These are phyloP conservation scores for Ceratina japonica DNA, from an alignment of 1,140 invertebrate genomes.

Conservation along the genomic window DNA sequence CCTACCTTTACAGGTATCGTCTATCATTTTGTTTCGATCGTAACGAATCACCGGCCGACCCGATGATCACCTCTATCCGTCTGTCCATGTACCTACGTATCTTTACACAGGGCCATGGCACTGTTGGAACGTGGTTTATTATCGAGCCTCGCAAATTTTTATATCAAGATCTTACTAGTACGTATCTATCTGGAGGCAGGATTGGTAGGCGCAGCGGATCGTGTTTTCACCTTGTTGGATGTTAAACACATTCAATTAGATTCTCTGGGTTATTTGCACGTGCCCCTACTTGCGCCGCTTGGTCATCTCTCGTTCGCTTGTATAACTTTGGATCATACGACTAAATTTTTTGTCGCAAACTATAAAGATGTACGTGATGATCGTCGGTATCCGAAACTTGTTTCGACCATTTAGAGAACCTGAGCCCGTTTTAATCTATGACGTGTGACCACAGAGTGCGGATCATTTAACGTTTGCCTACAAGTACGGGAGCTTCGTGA, in stretches of 20 bases:
- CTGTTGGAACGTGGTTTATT: constrained; percentile 80
- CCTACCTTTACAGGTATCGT: constrained; percentile 79
- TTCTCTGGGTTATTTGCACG: constrained; percentile 92
- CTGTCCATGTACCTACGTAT: not conserved
- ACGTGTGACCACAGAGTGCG: constrained; percentile 84
- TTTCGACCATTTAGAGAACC: not conserved
- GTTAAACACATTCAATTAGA: constrained; percentile 97
- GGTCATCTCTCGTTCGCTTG: constrained; percentile 85
- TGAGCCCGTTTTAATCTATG: constrained; percentile 33
- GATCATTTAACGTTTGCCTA: constrained; percentile 95
- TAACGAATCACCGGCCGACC: too few relatives aligned
- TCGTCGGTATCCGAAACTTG: constrained; percentile 13
- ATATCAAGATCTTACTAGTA: constrained; percentile 82
- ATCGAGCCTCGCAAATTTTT: constrained; percentile 83
- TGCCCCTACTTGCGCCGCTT: constrained; percentile 84
- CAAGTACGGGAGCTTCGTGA: constrained; percentile 95
- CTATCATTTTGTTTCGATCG: too few relatives aligned
- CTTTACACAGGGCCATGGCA: constrained; percentile 68
- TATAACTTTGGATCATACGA: constrained; percentile 84
- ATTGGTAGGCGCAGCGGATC: constrained; percentile 75
- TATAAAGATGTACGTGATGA: constrained; percentile 88
- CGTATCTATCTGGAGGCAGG: constrained; percentile 81
- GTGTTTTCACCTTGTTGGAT: constrained; percentile 83
- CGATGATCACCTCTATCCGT: too few relatives aligned
- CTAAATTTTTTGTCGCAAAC: constrained; percentile 92